phyloP scores from a whole-genome alignment of 2,888 invertebrate species.

The Stegophylla sp. region DNA sequence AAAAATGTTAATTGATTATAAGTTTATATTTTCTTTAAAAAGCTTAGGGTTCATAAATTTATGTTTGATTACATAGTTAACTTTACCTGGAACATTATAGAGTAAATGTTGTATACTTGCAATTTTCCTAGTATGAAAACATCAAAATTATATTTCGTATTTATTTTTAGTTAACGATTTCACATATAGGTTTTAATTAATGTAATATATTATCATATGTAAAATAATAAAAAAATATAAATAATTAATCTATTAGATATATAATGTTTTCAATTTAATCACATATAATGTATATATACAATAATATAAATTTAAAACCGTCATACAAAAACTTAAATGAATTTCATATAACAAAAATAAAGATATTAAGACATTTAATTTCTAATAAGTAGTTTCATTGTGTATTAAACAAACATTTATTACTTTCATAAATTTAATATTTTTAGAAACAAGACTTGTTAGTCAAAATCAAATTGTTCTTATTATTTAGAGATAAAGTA shows the following conservation, averaged over 20 bases:
- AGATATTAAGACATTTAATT: background rate
- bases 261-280: background rate
- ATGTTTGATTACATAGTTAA: constrained; percentile 18
- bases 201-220: background rate
- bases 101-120: constrained; percentile 44
- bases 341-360: background rate
- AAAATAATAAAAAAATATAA: constrained; percentile 1
- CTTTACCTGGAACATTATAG: constrained; percentile 42
- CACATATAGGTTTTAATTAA: constrained; percentile 31
- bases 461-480: no score
- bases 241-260: background rate
- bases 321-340: background rate
- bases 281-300: constrained; percentile 5
- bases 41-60: constrained; percentile 16
- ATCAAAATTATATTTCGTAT: constrained; percentile 29
- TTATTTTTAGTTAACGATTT: constrained; percentile 34
- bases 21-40: constrained; percentile 10
- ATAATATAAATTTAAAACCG: background rate
- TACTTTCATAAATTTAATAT: no score
- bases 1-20: constrained; percentile 43
- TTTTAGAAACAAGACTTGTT: no score
- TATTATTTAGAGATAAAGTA: no score
- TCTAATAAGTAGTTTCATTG: background rate
- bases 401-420: no score
- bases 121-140: constrained; percentile 18